phyloP scores from a whole-genome alignment of 2,113 vertebrate genomes.

The Hucho hucho region DNA sequence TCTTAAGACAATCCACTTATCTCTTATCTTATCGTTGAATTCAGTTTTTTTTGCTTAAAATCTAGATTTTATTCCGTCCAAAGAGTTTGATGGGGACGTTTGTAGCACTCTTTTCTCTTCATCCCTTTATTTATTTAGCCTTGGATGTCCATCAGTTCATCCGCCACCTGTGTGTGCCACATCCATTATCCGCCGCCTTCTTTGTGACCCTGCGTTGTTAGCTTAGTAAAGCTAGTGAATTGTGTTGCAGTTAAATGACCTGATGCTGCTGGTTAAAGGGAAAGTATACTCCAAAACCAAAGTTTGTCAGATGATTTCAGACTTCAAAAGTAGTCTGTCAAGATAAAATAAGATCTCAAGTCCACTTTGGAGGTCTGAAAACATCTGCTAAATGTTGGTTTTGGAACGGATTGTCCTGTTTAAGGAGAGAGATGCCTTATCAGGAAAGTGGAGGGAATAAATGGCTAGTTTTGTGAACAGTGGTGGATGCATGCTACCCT shows the following conservation, averaged over 20 bases:
- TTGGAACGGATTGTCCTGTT: slow-evolving; percentile 18
- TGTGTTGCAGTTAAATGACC: slow-evolving; percentile 32
- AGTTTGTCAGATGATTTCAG: slow-evolving; percentile 8
- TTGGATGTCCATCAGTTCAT: slow-evolving; percentile 45
- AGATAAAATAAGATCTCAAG: too few relatives aligned
- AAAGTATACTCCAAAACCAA: background rate
- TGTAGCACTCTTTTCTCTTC: slow-evolving; percentile 43
- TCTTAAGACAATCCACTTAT: slow-evolving; percentile 70
- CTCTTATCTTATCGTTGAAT: slow-evolving; percentile 49
- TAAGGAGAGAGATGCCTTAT: too few relatives aligned
- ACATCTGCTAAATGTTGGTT: too few relatives aligned
- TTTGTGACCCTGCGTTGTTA: slow-evolving; percentile 31
- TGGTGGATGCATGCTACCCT: slow-evolving; percentile 72
- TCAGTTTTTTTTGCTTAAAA: slow-evolving; percentile 45
- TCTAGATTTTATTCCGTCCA: slow-evolving; percentile 38
- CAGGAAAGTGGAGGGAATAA: slow-evolving; percentile 28
- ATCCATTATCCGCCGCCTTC: slow-evolving; percentile 35
- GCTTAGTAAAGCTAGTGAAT: slow-evolving; percentile 38
- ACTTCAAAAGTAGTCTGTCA: too few relatives aligned
- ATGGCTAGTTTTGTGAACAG: slow-evolving; percentile 58
- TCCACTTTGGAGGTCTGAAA: too few relatives aligned
- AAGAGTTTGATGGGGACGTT: slow-evolving; percentile 46
- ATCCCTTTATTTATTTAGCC: slow-evolving; percentile 67
- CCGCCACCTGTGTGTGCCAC: slow-evolving; percentile 30
- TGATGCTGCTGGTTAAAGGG: background rate